These are phyloP conservation scores for Ophion costatus DNA, from an alignment of 2,888 invertebrate species.

Conservation along the genomic window DNA sequence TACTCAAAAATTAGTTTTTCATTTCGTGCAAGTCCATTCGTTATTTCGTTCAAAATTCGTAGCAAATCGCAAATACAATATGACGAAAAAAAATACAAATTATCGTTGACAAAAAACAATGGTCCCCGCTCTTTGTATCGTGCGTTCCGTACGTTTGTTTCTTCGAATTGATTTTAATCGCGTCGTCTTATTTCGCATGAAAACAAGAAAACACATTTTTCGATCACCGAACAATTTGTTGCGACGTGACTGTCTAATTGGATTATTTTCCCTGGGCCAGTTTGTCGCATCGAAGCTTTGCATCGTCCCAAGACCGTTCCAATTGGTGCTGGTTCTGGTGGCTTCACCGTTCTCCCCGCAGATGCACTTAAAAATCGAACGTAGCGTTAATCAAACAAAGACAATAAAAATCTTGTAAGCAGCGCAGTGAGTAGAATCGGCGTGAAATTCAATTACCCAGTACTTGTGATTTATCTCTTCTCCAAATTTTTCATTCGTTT, in stretches of 20 bases:
- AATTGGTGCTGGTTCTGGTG: slow-evolving; percentile 78
- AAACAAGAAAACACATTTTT: slow-evolving; percentile 16
- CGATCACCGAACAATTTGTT: neutral
- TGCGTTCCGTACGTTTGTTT: too few relatives aligned
- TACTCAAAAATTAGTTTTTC: too few relatives aligned
- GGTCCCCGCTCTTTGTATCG: too few relatives aligned
- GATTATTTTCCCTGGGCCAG: slow-evolving; percentile 74
- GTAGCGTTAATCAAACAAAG: slow-evolving; percentile 69
- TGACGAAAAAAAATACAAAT: neutral
- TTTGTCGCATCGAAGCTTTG: slow-evolving; percentile 80
- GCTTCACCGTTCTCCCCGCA: slow-evolving; percentile 77
- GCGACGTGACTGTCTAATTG: slow-evolving; percentile 64
- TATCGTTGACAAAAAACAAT: too few relatives aligned
- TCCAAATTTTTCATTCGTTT: slow-evolving; percentile 20
- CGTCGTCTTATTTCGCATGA: neutral
- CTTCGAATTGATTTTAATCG: too few relatives aligned
- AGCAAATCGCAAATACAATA: neutral
- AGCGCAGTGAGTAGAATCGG: slow-evolving; percentile 79
- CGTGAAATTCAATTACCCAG: slow-evolving; percentile 49
- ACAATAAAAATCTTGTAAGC: slow-evolving; percentile 58
- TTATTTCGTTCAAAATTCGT: neutral
- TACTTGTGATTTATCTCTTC: slow-evolving; percentile 46
- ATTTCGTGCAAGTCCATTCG: too few relatives aligned
- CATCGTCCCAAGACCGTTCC: slow-evolving; percentile 78
- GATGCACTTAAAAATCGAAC: slow-evolving; percentile 76